Evolutionary conservation across 2,113 vertebrate genomes (phyloP).

Genomic region (Daphoenositta chrysoptera): DNA sequence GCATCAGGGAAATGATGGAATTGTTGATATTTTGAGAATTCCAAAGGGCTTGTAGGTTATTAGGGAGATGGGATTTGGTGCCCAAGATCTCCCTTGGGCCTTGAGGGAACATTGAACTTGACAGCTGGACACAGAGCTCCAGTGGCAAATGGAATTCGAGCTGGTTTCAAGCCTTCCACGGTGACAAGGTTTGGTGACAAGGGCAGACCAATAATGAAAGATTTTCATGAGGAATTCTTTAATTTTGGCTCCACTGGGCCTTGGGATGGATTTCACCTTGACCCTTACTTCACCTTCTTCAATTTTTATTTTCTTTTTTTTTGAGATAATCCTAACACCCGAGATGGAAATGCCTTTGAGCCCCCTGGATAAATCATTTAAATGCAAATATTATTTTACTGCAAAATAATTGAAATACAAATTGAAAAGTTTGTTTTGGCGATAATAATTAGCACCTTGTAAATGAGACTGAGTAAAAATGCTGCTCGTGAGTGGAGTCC

Average conservation of each 20-base stretch:
- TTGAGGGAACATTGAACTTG: not conserved
- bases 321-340: not conserved
- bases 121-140: not conserved
- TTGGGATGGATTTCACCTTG: constrained; percentile 34
- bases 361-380: not conserved
- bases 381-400: constrained; percentile 29
- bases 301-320: not conserved
- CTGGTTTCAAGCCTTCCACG: not conserved
- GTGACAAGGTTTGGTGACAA: not conserved
- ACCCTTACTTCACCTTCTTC: not conserved
- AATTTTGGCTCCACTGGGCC: not conserved
- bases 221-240: constrained; percentile 30
- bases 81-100: not conserved
- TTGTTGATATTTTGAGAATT: not conserved
- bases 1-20: not conserved
- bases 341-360: constrained; percentile 17
- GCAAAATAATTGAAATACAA: constrained; percentile 18
- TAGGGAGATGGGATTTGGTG: not conserved
- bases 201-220: not conserved
- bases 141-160: not conserved
- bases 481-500: not conserved
- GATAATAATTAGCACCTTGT: constrained; percentile 13
- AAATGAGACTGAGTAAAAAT: not conserved
- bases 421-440: not conserved
- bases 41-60: not conserved